These are phyloP conservation scores for Sarcophilus harrisii DNA, from an alignment of 2,797 vertebrate genomes.

Conservation along the genomic window DNA sequence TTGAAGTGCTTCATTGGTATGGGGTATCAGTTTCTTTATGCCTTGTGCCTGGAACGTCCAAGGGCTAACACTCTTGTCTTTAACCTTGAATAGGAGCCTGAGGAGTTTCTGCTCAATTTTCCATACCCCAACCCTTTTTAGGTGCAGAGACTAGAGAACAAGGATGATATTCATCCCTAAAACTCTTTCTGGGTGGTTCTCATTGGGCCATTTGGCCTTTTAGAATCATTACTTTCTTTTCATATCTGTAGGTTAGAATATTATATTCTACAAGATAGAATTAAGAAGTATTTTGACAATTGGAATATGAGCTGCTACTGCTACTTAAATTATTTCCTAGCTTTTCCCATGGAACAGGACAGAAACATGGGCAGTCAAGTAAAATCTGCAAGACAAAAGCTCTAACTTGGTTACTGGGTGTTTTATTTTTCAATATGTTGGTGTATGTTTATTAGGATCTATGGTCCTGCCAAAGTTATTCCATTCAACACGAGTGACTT, in stretches of 20 bases:
- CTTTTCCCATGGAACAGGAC: background rate
- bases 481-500: background rate
- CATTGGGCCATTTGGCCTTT: background rate
- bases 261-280: background rate
- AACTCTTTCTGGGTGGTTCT: slow-evolving; percentile 48
- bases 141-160: background rate
- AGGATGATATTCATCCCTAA: background rate
- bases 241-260: background rate
- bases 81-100: background rate
- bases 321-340: slow-evolving; percentile 1
- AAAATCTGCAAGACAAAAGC: slow-evolving; percentile 50
- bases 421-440: slow-evolving; percentile 16
- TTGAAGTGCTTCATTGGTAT: slow-evolving; percentile 51
- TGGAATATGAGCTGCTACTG: background rate
- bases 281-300: slow-evolving; percentile 20
- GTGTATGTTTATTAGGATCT: slow-evolving; percentile 6
- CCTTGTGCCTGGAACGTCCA: slow-evolving; percentile 23
- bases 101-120: background rate
- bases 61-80: slow-evolving; percentile 12
- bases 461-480: slow-evolving; percentile 7
- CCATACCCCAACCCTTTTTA: background rate
- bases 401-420: slow-evolving; percentile 20
- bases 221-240: background rate
- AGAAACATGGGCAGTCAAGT: slow-evolving; percentile 52
- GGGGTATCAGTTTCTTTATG: slow-evolving; percentile 33